phyloP scores from a whole-genome alignment of 2,113 vertebrate genomes.

The Eurystomus gularis region DNA sequence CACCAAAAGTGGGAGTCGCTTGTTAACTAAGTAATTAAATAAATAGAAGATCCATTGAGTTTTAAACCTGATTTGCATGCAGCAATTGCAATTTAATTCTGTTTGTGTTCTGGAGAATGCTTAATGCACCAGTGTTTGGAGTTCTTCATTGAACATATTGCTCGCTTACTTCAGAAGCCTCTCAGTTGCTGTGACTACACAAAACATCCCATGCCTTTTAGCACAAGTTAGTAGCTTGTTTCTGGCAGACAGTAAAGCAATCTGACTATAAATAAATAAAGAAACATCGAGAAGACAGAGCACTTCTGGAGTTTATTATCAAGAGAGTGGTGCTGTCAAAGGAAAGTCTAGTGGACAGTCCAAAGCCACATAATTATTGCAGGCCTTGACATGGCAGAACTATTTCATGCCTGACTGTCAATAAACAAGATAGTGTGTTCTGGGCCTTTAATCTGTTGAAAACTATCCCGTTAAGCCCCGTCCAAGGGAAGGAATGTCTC shows the following conservation, averaged over 20 bases:
- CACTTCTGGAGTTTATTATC: not conserved
- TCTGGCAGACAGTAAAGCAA: not conserved
- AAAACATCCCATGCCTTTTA: not conserved
- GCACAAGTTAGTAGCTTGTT: not conserved
- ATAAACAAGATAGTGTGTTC: not conserved
- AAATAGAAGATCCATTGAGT: not conserved
- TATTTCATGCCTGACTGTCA: not conserved
- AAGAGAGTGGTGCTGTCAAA: not conserved
- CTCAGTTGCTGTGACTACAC: not conserved
- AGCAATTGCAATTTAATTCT: not conserved
- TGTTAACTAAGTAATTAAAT: not conserved
- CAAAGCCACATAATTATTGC: not conserved
- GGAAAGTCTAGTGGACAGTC: not conserved
- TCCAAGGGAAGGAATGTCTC: not conserved
- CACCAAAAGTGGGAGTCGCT: not conserved
- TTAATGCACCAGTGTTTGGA: not conserved
- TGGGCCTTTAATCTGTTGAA: not conserved
- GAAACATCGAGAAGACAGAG: not conserved
- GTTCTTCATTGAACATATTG: not conserved
- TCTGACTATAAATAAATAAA: not conserved
- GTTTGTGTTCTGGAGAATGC: not conserved
- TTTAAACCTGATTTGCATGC: not conserved
- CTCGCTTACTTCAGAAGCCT: not conserved
- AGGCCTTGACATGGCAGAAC: conserved; percentile 15
- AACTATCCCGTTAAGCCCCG: not conserved